Base-by-base conservation (phyloP, 2,113 vertebrate genomes). In the Scatophagus argus region DNA sequence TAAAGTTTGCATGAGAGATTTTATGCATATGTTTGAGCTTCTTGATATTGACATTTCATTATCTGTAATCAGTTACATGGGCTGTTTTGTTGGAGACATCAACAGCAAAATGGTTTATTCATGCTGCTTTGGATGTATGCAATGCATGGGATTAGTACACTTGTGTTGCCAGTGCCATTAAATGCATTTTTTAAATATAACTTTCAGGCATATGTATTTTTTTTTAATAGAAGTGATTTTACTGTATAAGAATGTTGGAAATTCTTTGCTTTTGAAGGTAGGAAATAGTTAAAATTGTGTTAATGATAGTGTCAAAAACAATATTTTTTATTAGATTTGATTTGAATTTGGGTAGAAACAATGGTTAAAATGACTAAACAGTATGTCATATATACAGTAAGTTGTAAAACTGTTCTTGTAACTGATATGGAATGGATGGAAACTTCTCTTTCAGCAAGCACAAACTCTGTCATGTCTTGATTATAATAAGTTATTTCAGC, bases 1-100 rank as follows among this genome's bases (percentile, higher is more conserved):
- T 95, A 94, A 79, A 51, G 32, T 34, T 31, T 34, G 36, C 43
- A 0, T 39, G 64, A 49, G 27, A 19, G 43, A 27, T 36, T 71
- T 27, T 64, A 0, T 65, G 25, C 23, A 34, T 41, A n/a, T 59
- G 12, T 59, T 29, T 60, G 41, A 64, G 47, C 55, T 69, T 60
- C 11, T 52, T 17, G 2, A 67, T 49, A 11, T 34, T 32, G 74
- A 27, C 27, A 25, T 6, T 11, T 72, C 27, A 76, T 67, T 41
- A 64, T 44, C 17, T 74, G 21, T 72, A 21, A 47, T 55, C 16
- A 46, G 25, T 69, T 4, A 19, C 5, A 27, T 43, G 34, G 31
- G 16, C 21, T 56, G 4, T 29, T 43, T 62, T 67, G 27, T 78
- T 21, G 27, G 29, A 41, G 46, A 16, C 36, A 25, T 9, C 49